phyloP scores from a whole-genome alignment of 2,888 invertebrate genomes.

The Melanotus villosus region DNA sequence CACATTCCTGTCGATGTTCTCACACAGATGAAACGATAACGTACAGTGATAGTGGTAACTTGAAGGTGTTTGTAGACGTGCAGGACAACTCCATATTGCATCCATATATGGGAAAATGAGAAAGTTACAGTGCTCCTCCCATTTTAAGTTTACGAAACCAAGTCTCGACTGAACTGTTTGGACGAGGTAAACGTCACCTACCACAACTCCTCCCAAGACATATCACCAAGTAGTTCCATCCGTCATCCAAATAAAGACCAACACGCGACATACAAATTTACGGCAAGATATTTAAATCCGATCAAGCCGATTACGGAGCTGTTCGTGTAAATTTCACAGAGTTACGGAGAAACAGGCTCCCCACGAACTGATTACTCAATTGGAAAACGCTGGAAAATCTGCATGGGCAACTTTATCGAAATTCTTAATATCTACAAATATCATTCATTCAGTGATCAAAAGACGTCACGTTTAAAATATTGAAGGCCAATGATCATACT shows the following conservation, averaged over 20 bases:
- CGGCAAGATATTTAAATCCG: neutral
- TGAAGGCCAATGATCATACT: too few relatives aligned
- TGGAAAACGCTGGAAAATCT: too few relatives aligned
- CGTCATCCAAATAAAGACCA: constrained; percentile 31
- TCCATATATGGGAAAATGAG: constrained; percentile 54
- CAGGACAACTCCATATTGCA: constrained; percentile 51
- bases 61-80: constrained; percentile 50
- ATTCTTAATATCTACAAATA: too few relatives aligned
- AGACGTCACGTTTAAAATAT: too few relatives aligned
- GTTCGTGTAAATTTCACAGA: too few relatives aligned
- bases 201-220: constrained; percentile 42
- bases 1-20: constrained; percentile 48
- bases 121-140: constrained; percentile 53
- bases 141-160: constrained; percentile 50
- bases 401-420: too few relatives aligned
- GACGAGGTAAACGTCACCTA: constrained; percentile 42
- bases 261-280: constrained; percentile 23
- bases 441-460: too few relatives aligned
- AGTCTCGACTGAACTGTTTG: constrained; percentile 42
- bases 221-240: constrained; percentile 34
- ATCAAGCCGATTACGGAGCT: constrained; percentile 1
- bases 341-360: too few relatives aligned
- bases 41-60: constrained; percentile 47
- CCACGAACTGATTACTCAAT: too few relatives aligned
- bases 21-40: constrained; percentile 49